phyloP scores from a whole-genome alignment of 1,140 invertebrate species.

The Sarcophaga peregrina region DNA sequence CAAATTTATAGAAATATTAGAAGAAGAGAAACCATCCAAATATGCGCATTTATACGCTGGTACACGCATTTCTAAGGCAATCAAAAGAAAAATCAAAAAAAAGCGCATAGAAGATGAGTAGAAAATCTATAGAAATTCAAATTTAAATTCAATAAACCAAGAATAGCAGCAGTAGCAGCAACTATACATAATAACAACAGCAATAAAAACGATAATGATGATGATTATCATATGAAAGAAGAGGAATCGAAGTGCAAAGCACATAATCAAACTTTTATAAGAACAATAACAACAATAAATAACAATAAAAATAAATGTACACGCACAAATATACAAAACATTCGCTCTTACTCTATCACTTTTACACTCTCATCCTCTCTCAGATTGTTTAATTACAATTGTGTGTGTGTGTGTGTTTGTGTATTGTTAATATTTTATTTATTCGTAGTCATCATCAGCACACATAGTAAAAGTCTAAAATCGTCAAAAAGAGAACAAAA shows the following conservation, averaged over 20 bases:
- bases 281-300: background rate
- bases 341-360: background rate
- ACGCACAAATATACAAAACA: background rate
- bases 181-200: background rate
- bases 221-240: background rate
- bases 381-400: background rate
- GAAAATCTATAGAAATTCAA: constrained; percentile 5
- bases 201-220: no score
- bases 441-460: constrained; percentile 34
- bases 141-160: background rate
- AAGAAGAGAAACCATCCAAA: background rate
- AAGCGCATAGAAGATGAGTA: background rate
- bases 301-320: background rate
- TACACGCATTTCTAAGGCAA: no score
- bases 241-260: constrained; percentile 22
- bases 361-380: background rate
- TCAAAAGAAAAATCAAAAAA: no score
- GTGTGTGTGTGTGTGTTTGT: background rate
- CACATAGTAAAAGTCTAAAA: constrained; percentile 67
- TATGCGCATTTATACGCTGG: background rate
- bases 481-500: constrained; percentile 56
- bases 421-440: background rate
- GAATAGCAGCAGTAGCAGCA: background rate
- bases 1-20: background rate
- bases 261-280: constrained; percentile 19